These are phyloP conservation scores for Lasioglossum lativentre DNA, from an alignment of 2,888 invertebrate species.

Conservation along the genomic window DNA sequence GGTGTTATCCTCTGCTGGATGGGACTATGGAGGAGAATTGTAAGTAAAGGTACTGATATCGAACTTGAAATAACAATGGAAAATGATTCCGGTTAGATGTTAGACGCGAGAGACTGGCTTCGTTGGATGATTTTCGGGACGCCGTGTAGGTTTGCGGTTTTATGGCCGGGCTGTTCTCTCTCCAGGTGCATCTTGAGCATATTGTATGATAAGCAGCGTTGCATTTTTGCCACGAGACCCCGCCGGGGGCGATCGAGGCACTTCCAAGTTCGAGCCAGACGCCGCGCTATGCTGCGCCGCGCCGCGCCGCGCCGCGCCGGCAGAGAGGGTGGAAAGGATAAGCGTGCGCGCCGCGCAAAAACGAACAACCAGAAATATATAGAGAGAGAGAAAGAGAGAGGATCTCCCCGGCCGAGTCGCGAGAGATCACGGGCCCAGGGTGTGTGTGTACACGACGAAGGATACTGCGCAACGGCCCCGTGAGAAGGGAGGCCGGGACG, in stretches of 20 bases:
- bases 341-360: conserved; percentile 64
- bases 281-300: conserved; percentile 26
- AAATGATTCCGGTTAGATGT: background rate
- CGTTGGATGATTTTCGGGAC: conserved; percentile 28
- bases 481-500: conserved; percentile 75
- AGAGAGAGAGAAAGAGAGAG: conserved; percentile 4
- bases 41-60: background rate
- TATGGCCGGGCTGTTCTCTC: conserved; percentile 18
- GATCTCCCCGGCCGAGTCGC: conserved; percentile 24
- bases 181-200: conserved; percentile 75
- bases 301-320: conserved; percentile 20
- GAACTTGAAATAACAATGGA: background rate
- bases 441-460: conserved; percentile 59
- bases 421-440: conserved; percentile 22
- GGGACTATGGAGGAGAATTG: background rate
- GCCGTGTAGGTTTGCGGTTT: conserved; percentile 40
- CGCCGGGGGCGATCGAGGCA: conserved; percentile 65
- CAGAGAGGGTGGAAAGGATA: conserved; percentile 66
- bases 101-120: background rate
- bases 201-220: conserved; percentile 83
- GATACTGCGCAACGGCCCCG: conserved; percentile 52
- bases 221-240: conserved; percentile 77
- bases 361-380: background rate
- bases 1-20: background rate
- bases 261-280: conserved; percentile 61